phyloP scores from a whole-genome alignment of 2,888 invertebrate species.

The Lamproptera curius region DNA sequence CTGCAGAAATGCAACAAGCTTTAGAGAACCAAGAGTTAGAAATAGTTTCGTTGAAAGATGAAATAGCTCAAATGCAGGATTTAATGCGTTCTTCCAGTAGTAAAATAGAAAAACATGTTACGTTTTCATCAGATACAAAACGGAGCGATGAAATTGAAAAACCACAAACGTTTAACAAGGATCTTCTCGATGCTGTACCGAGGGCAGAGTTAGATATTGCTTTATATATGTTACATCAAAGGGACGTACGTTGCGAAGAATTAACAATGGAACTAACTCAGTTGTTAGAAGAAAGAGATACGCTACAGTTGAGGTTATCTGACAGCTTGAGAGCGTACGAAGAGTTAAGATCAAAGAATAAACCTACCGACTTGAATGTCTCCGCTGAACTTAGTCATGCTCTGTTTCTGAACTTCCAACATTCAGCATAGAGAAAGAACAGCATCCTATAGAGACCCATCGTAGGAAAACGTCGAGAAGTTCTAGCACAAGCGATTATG shows the following conservation, averaged over 20 bases:
- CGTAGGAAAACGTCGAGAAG: slow-evolving; percentile 57
- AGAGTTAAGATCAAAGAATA: slow-evolving; percentile 52
- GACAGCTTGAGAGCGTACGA: slow-evolving; percentile 88
- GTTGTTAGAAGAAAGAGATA: slow-evolving; percentile 90
- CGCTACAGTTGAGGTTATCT: slow-evolving; percentile 88
- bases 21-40: slow-evolving; percentile 85
- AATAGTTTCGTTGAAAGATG: slow-evolving; percentile 84
- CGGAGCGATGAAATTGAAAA: slow-evolving; percentile 35
- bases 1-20: slow-evolving; percentile 77
- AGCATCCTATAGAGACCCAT: slow-evolving; percentile 55
- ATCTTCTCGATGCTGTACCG: slow-evolving; percentile 59
- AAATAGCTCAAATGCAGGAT: slow-evolving; percentile 65
- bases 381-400: slow-evolving; percentile 44
- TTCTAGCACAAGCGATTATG: slow-evolving; percentile 63
- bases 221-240: slow-evolving; percentile 90
- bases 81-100: slow-evolving; percentile 46
- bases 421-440: slow-evolving; percentile 48
- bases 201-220: slow-evolving; percentile 88
- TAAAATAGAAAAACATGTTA: slow-evolving; percentile 67
- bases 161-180: slow-evolving; percentile 40
- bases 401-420: slow-evolving; percentile 48
- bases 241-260: slow-evolving; percentile 92
- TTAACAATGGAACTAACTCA: slow-evolving; percentile 90
- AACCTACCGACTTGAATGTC: slow-evolving; percentile 41
- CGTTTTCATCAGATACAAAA: slow-evolving; percentile 68